Evolutionary conservation across 2,797 vertebrate genomes (phyloP).

Genomic region (Sternotherus odoratus): DNA sequence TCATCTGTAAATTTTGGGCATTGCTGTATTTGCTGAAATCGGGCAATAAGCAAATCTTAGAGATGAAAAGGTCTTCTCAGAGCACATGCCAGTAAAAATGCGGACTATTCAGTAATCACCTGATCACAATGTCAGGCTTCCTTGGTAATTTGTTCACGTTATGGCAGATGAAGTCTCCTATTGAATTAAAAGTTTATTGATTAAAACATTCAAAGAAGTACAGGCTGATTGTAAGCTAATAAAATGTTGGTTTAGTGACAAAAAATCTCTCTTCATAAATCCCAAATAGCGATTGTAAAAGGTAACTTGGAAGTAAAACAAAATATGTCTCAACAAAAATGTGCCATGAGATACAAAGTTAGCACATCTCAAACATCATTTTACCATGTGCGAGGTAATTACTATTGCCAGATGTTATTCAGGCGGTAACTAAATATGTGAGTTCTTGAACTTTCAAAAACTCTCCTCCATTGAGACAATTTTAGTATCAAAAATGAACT

Average conservation of each 20-base stretch:
- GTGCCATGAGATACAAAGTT: neutral
- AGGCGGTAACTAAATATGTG: neutral
- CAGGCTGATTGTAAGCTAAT: neutral
- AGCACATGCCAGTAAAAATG: neutral
- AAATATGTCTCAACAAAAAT: neutral
- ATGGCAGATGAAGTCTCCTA: neutral
- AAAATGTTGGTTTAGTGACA: neutral
- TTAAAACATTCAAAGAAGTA: neutral
- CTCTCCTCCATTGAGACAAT: neutral
- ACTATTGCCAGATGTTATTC: neutral
- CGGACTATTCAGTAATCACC: neutral
- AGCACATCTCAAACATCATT: neutral
- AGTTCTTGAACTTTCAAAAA: neutral
- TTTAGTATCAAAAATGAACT: neutral
- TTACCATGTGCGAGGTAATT: neutral
- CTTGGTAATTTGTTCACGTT: slow-evolving; percentile 13
- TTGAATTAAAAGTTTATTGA: neutral
- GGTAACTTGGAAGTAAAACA: neutral
- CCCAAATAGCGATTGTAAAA: neutral
- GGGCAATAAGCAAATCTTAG: neutral
- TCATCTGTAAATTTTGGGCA: neutral
- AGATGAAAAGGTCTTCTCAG: neutral
- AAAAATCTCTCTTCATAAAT: neutral
- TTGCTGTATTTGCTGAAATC: neutral
- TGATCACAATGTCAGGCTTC: neutral